A percentile compares a stretch with the other conserved stretches of the same genome.
Conservation (phyloP, 2,113 vertebrate genomes). For the Barbus barbus region DNA sequence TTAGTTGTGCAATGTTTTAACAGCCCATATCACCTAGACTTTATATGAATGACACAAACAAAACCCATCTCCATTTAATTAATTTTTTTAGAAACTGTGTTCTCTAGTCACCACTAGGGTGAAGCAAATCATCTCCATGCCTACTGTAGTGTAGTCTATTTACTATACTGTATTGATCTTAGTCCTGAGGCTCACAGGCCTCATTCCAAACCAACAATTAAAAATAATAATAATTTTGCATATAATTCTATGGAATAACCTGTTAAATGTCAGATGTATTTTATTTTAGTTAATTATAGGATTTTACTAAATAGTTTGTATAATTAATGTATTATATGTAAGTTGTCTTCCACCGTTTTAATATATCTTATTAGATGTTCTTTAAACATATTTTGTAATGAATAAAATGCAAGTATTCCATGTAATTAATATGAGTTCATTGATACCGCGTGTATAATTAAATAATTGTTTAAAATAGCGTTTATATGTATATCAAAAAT, state of each 20-base stretch:
- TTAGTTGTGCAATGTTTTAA: neutral
- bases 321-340: neutral
- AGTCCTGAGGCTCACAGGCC: neutral
- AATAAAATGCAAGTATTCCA: neutral
- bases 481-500: neutral
- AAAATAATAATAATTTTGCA: neutral
- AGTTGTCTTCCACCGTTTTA: neutral
- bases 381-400: neutral
- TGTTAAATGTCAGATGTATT: neutral
- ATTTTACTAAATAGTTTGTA: neutral
- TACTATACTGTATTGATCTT: no score
- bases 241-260: neutral
- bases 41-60: neutral
- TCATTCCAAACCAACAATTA: neutral
- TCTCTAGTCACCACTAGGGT: constrained; percentile 29
- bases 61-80: neutral
- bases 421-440: neutral
- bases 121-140: neutral
- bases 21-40: neutral
- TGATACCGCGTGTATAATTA: neutral
- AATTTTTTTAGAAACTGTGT: neutral
- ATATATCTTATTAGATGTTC: neutral
- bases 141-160: neutral
- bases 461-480: neutral
- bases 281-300: neutral